Evolutionary conservation across 2,113 vertebrate species (phyloP).

Genomic region (Cygnus buccinator): DNA sequence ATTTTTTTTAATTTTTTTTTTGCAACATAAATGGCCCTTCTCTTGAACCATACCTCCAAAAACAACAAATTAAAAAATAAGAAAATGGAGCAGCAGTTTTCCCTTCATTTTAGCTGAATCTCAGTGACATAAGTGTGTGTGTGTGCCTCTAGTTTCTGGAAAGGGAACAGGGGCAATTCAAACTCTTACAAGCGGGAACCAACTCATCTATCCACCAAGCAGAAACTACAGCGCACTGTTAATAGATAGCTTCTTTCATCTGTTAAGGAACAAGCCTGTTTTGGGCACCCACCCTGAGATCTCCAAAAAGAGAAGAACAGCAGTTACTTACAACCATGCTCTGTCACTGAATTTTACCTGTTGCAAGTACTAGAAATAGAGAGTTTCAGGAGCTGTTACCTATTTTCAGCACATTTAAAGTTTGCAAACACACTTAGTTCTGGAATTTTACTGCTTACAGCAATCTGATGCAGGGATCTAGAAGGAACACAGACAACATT

Average conservation of each 20-base stretch:
- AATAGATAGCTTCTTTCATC: background rate
- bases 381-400: background rate
- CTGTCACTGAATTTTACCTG: background rate
- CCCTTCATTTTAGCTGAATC: background rate
- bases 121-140: background rate
- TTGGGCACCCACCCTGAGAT: background rate
- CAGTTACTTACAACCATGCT: background rate
- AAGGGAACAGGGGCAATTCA: background rate
- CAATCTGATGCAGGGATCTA: background rate
- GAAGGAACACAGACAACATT: background rate
- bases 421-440: background rate
- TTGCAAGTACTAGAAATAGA: background rate
- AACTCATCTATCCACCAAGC: background rate
- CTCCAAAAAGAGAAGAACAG: background rate
- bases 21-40: background rate
- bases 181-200: background rate
- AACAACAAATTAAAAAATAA: background rate
- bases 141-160: background rate
- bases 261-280: background rate
- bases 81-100: background rate
- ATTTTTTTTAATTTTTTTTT: background rate
- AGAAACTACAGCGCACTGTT: background rate
- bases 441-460: background rate
- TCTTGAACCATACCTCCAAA: background rate
- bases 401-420: background rate